A percentile compares a stretch with the other conserved stretches of the same genome.
These are phyloP conservation scores for Xerus rutilus DNA, from an alignment of 2,797 vertebrate genomes.

Conservation along the genomic window DNA sequence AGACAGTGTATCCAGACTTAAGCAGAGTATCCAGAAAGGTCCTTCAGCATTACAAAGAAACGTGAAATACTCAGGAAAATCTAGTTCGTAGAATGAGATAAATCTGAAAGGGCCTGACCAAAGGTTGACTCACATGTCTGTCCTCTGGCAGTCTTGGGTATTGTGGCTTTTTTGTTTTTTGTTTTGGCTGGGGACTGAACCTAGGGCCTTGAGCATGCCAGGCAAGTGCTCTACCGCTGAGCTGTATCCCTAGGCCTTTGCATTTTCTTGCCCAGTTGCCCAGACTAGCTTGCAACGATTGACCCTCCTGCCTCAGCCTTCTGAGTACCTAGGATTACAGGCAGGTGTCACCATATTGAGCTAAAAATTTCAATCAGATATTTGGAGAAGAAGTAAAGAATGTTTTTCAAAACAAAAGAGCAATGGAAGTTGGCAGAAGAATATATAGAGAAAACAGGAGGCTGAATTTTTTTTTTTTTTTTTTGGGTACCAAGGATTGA, in stretches of 20 bases:
- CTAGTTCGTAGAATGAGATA: background rate
- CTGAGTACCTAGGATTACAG: too few species aligned
- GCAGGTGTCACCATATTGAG: too few species aligned
- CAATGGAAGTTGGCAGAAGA: background rate
- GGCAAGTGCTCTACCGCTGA: too few species aligned
- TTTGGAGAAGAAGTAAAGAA: constrained; percentile 11
- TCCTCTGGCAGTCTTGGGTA: background rate
- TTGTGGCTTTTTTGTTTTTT: too few species aligned
- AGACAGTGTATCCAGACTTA: background rate
- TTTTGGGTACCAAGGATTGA: too few species aligned
- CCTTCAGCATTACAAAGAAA: constrained; percentile 52
- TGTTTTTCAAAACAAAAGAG: background rate
- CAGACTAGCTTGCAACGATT: too few species aligned
- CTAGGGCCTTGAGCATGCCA: too few species aligned
- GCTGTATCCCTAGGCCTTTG: too few species aligned
- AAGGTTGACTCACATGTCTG: background rate
- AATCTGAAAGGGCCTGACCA: constrained; percentile 6
- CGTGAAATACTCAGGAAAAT: background rate
- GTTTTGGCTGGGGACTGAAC: too few species aligned
- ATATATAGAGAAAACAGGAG: background rate
- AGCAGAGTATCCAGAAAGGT: background rate
- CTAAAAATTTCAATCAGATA: constrained; percentile 13
- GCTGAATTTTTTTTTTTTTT: constrained; percentile 41
- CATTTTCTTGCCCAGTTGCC: too few species aligned
- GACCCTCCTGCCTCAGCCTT: too few species aligned